Conservation (phyloP, 2,113 vertebrate genomes). For the Epinephelus lanceolatus region DNA sequence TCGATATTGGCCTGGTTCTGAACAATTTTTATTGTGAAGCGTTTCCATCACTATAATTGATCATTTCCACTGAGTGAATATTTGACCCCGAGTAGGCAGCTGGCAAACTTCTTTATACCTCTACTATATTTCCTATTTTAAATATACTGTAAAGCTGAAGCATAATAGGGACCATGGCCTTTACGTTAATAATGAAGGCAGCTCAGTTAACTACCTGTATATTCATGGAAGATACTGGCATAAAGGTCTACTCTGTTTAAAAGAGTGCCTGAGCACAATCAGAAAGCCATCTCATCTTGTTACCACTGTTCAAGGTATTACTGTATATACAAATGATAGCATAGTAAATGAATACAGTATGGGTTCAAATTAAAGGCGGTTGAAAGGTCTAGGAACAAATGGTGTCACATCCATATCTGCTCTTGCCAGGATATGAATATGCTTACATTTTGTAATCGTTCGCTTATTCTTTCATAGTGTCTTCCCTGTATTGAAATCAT, state of each 20-base stretch:
- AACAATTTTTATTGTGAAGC: background rate
- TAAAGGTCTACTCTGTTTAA: no score
- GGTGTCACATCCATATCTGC: background rate
- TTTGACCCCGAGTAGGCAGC: background rate
- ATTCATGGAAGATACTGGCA: no score
- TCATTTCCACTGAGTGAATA: background rate
- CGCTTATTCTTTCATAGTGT: background rate
- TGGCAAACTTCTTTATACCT: background rate
- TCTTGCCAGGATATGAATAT: background rate
- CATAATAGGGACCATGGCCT: background rate
- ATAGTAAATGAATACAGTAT: no score
- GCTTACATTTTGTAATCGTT: background rate
- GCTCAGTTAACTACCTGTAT: no score
- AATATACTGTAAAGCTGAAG: background rate
- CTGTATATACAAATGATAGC: no score
- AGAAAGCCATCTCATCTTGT: no score
- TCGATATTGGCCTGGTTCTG: background rate
- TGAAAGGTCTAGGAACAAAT: background rate
- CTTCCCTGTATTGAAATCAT: no score
- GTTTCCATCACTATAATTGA: no score
- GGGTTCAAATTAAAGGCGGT: background rate
- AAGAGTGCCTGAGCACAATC: background rate
- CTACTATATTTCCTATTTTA: background rate
- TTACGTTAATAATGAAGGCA: background rate
- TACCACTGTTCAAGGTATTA: no score